Base-by-base conservation (phyloP, 2,888 invertebrate species). In the Drepana falcataria region DNA sequence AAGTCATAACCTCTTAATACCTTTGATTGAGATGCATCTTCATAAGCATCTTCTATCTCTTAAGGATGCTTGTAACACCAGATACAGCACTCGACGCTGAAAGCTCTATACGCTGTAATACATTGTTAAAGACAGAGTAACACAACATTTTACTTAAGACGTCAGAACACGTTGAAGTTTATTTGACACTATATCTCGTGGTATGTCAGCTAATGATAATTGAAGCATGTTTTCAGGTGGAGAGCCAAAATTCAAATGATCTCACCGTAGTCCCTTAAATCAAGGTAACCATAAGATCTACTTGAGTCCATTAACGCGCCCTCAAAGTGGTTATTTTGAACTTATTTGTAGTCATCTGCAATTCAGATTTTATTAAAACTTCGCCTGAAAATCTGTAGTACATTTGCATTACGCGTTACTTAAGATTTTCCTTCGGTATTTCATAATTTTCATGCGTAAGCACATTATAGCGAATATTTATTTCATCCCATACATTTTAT, bases 311-410 rank as follows among this genome's bases (percentile, higher is more conserved):
- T 81, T 79, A 81, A 71, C 69, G 59, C 56, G 58, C 63, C 67
- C 65, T 58, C 64, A 65, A 70, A 71, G 72, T 69, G 68, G 69
- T 71, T 67, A 77, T 77, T 79, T 73, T 71, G 69, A 81, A 79
- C 78, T 80, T 79, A 81, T 84, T 81, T 82, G 75, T 81, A 72
- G 71, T 75, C 68, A 84, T 85, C 73, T 83, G 71, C 79, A 85
- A 81, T 83, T 83, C 78, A 80, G 82, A 85, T 83, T 74, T 65
- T 63, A 71, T 56, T 72, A 73, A 73, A 80, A 82, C 76, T 81
- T 78, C 68, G 65, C 58, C 53, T 55, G 64, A 58, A 67, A 68
- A 68, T 63, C 69, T 68, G 70, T 67, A 55, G 64, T 65, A 62
- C 73, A 81, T 81, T 82, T 78, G 70, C 77, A 79, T 81, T 74